Percentiles rank a stretch among this genome's conserved stretches.
phyloP scores from a whole-genome alignment of 2,888 invertebrate species.

The Catocala nupta region DNA sequence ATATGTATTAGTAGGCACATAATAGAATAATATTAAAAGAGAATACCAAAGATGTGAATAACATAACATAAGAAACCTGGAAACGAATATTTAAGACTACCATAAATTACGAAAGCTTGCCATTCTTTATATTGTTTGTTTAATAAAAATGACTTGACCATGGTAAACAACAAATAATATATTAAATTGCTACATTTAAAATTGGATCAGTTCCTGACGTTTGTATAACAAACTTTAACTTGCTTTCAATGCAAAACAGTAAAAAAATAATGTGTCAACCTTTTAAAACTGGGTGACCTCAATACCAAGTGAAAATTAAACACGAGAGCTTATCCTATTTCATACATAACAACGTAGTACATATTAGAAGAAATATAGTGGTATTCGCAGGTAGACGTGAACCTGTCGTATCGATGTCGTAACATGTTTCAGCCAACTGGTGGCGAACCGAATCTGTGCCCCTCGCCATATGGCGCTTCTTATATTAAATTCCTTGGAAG shows the following conservation, averaged over 20 bases:
- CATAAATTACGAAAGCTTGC: neutral
- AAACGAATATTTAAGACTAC: no score
- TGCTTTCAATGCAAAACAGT: constrained; percentile 19
- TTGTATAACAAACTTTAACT: constrained; percentile 19
- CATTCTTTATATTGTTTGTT: neutral
- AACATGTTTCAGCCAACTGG: constrained; percentile 63
- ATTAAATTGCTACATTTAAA: constrained; percentile 30
- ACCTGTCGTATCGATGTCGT: constrained; percentile 37
- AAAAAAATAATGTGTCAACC: constrained; percentile 44
- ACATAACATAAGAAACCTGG: no score
- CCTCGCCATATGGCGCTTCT: constrained; percentile 77
- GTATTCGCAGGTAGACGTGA: constrained; percentile 45
- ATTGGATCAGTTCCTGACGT: constrained; percentile 37
- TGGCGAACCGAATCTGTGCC: constrained; percentile 72
- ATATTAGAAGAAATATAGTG: constrained; percentile 24
- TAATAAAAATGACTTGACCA: neutral
- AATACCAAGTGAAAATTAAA: constrained; percentile 33
- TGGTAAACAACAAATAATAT: constrained; percentile 12
- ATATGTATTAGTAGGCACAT: no score
- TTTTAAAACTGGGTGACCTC: constrained; percentile 43
- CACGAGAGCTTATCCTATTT: constrained; percentile 19
- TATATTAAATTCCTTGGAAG: constrained; percentile 69
- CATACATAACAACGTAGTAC: constrained; percentile 12
- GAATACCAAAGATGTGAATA: no score
- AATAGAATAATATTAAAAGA: no score